Percentiles rank a stretch among this genome's conserved stretches.
Evolutionary conservation across 2,888 invertebrate species (phyloP).

Genomic region (Drosophila yooni): DNA sequence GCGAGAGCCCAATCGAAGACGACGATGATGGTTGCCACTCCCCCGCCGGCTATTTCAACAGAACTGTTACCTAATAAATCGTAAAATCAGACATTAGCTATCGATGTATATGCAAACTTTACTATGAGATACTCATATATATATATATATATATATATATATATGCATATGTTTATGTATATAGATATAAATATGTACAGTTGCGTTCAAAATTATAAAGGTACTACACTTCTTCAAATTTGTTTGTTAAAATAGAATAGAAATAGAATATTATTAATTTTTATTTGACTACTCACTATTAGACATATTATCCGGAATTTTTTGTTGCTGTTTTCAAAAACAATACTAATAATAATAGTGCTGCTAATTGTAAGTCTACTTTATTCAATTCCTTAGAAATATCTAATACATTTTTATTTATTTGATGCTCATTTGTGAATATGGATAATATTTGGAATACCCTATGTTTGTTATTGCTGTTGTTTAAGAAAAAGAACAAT

Average conservation of each 20-base stretch:
- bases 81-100: slow-evolving; percentile 5
- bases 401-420: background rate
- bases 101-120: too few relatives aligned
- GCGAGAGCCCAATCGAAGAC: slow-evolving; percentile 39
- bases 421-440: background rate
- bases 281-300: background rate
- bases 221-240: background rate
- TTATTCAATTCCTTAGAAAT: background rate
- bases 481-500: too few relatives aligned
- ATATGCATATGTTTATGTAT: background rate
- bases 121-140: background rate
- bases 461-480: background rate
- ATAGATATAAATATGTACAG: background rate
- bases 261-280: background rate
- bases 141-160: background rate
- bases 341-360: background rate
- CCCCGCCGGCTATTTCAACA: slow-evolving; percentile 38
- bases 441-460: background rate
- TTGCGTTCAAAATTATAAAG: background rate
- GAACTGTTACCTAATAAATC: slow-evolving; percentile 62
- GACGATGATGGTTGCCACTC: slow-evolving; percentile 19
- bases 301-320: background rate
- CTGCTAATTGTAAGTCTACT: background rate
- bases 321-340: background rate
- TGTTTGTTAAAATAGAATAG: background rate